phyloP scores from a whole-genome alignment of 2,888 invertebrate species.

The Agrochola macilenta region DNA sequence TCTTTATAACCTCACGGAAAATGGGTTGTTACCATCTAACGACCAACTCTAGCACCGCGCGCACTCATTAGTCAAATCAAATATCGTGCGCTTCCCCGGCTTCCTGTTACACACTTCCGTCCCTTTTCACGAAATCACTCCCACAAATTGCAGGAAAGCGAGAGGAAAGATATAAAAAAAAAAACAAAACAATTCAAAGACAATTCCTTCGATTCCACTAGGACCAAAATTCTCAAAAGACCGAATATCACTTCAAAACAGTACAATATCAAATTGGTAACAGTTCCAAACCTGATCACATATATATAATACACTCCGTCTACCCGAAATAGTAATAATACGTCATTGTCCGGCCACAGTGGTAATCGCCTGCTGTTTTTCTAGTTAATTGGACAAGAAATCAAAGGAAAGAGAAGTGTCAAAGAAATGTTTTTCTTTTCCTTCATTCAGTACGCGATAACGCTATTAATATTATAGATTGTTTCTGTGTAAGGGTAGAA shows the following conservation, averaged over 20 bases:
- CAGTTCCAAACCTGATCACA: neutral
- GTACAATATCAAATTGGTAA: slow-evolving; percentile 11
- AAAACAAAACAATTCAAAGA: too few relatives aligned
- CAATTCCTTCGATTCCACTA: neutral
- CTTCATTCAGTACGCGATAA: slow-evolving; percentile 47
- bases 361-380: slow-evolving; percentile 85
- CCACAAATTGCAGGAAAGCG: too few relatives aligned
- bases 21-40: too few relatives aligned
- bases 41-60: too few relatives aligned
- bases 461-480: slow-evolving; percentile 57
- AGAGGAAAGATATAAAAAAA: too few relatives aligned
- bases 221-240: neutral
- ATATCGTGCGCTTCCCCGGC: too few relatives aligned
- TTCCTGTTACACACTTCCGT: too few relatives aligned
- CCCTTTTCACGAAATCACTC: too few relatives aligned
- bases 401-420: slow-evolving; percentile 75
- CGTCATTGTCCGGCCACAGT: slow-evolving; percentile 78
- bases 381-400: slow-evolving; percentile 88
- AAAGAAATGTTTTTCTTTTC: slow-evolving; percentile 65
- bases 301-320: slow-evolving; percentile 31
- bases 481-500: slow-evolving; percentile 24
- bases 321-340: slow-evolving; percentile 81
- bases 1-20: too few relatives aligned
- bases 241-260: neutral
- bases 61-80: too few relatives aligned